A percentile compares a stretch with the other conserved stretches of the same genome.
These are phyloP conservation scores for Tipula helvola DNA, from an alignment of 2,888 invertebrate genomes.

Conservation along the genomic window DNA sequence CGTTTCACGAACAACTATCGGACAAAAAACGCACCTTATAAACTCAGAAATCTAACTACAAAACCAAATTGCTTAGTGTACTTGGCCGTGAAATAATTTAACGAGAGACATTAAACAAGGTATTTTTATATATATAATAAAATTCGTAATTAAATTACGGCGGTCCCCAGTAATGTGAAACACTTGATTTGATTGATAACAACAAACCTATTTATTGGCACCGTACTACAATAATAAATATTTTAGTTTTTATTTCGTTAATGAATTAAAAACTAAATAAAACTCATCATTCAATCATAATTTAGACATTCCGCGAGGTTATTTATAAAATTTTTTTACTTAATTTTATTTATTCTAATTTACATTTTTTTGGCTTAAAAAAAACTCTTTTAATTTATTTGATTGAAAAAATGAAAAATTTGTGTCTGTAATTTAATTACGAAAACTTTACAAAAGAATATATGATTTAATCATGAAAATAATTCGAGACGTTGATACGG, in stretches of 20 bases:
- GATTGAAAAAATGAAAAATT: background rate
- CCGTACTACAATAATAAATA: background rate
- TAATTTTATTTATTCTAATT: background rate
- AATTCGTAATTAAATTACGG: background rate
- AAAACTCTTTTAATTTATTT: background rate
- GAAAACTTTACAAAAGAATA: background rate
- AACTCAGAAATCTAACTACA: background rate
- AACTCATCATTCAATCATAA: constrained; percentile 4
- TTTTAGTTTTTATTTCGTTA: background rate
- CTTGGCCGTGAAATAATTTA: background rate
- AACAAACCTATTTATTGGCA: background rate
- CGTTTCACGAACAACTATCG: background rate
- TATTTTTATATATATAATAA: background rate
- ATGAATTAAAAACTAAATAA: background rate
- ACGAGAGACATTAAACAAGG: background rate
- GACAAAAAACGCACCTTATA: background rate
- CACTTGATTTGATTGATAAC: background rate
- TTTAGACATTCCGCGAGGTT: background rate
- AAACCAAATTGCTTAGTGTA: background rate
- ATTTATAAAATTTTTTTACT: background rate
- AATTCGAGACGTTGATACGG: background rate
- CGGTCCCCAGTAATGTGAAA: background rate
- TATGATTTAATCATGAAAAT: background rate
- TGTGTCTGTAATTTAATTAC: background rate
- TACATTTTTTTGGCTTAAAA: background rate